Evolutionary conservation across 2,888 invertebrate genomes (phyloP), one percentile per base, ranked within the genome.

Genomic region (Dermolepida albohirtum): DNA sequence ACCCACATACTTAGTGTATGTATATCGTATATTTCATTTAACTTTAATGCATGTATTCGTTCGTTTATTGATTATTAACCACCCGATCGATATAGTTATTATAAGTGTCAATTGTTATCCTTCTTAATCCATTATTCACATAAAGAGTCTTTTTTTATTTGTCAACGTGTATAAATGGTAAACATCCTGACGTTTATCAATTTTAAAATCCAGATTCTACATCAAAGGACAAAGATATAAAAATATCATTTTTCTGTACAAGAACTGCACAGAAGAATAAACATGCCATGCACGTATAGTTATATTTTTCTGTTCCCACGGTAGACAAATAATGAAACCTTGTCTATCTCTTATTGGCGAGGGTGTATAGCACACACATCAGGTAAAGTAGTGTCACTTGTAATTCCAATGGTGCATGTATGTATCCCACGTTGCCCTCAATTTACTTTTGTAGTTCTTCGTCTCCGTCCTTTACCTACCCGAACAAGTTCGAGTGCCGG

Each of bases 351-450:
- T 27, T 59, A 59, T 44, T 59, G 27, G 59, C 44, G 59, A 59
- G 59, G 59, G 59, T 59, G 59, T 59, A 59, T 27, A 34, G 43
- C 12, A 57, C 17, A 47, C 47, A 47, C 47, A 14, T 47, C 65
- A 65, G 67, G 67, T 67, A 67, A 54, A 67, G 52, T 43, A 59
- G 59, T 59, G 49, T 49, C 66, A 70, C 70, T 70, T 65, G 44
- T 47, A 57, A 65, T 70, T 40, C 55, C 67, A 70, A 67, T 70
- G 70, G 67, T 64, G 67, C 70, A 65, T 67, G 39, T 66, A 67
- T 34, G 6, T 34, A 6, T 70, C 64, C 64, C 65, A 68, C 64
- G 67, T 64, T 52, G 52, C 62, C 67, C 70, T 50, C 65, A 59
- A 70, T 70, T 70, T 67, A 67, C 65, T 43, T 65, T 66, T 62